phyloP scores from a whole-genome alignment of 2,113 vertebrate genomes.

The Platysternon megacephalum region DNA sequence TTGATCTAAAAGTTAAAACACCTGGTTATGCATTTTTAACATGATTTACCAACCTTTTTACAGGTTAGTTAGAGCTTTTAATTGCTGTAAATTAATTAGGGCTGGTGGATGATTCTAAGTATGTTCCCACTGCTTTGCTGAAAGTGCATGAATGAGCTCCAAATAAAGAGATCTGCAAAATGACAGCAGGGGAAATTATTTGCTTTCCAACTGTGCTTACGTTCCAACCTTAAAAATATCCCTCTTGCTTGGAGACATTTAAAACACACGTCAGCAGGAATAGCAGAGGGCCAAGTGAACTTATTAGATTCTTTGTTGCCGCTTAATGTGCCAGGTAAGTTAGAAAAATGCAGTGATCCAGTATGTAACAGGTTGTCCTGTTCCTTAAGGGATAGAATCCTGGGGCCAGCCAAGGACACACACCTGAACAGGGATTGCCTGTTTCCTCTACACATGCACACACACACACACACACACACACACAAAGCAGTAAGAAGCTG shows the following conservation, averaged over 20 bases:
- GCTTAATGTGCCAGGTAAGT: not conserved
- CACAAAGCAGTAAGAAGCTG: not conserved
- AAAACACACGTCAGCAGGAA: not conserved
- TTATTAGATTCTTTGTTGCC: not conserved
- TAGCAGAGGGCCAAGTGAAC: not conserved
- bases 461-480: too few species aligned
- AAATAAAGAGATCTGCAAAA: not conserved
- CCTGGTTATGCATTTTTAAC: not conserved
- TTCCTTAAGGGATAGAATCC: not conserved
- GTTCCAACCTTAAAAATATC: not conserved
- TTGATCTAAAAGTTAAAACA: constrained; percentile 31
- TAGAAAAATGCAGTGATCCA: not conserved
- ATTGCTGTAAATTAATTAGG: not conserved
- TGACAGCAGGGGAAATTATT: not conserved
- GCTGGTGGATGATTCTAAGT: not conserved
- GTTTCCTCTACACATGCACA: not conserved
- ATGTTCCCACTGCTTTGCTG: not conserved
- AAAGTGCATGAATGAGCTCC: not conserved
- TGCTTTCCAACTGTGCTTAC: not conserved
- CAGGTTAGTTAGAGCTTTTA: not conserved
- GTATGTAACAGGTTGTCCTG: not conserved
- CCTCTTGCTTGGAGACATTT: not conserved
- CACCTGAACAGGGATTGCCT: not conserved
- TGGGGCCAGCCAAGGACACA: not conserved
- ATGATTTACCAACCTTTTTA: constrained; percentile 9